Conservation (phyloP, 2,797 vertebrate species). For the Clamator glandarius region DNA sequence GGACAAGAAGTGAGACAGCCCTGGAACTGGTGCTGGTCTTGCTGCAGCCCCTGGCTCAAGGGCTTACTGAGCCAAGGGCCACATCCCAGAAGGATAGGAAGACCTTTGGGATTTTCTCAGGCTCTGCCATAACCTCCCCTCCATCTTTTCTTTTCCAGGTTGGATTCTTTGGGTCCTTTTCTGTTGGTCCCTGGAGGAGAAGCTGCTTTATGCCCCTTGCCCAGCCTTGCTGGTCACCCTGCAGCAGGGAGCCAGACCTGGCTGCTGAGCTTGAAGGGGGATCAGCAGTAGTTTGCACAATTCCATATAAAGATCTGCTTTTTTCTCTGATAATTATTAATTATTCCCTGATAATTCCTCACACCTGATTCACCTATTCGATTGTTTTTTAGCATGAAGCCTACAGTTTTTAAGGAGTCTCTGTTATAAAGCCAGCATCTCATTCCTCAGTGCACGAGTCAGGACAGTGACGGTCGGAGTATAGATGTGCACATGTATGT, state of each 20-base stretch:
- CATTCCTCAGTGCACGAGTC: not conserved
- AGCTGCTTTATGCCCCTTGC: not conserved
- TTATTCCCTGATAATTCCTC: not conserved
- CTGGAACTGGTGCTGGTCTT: not conserved
- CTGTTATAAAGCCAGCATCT: not conserved
- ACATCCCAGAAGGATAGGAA: not conserved
- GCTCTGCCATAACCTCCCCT: not conserved
- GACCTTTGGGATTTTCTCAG: not conserved
- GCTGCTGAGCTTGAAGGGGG: not conserved
- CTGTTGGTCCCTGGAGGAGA: not conserved
- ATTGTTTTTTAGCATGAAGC: not conserved
- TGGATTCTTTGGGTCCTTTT: not conserved
- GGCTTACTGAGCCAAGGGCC: accelerated
- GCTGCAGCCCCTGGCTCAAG: not conserved
- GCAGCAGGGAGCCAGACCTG: accelerated
- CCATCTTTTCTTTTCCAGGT: not conserved
- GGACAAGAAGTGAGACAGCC: not conserved
- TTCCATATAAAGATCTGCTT: accelerated
- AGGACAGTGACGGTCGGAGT: not conserved
- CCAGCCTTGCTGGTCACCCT: not conserved
- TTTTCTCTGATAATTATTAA: not conserved
- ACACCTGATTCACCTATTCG: not conserved
- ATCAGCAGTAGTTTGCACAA: not conserved
- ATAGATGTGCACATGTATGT: accelerated
- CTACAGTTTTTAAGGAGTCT: not conserved